These are phyloP conservation scores for Amphiprion clarkii DNA, from an alignment of 2,797 vertebrate genomes.

Conservation along the genomic window DNA sequence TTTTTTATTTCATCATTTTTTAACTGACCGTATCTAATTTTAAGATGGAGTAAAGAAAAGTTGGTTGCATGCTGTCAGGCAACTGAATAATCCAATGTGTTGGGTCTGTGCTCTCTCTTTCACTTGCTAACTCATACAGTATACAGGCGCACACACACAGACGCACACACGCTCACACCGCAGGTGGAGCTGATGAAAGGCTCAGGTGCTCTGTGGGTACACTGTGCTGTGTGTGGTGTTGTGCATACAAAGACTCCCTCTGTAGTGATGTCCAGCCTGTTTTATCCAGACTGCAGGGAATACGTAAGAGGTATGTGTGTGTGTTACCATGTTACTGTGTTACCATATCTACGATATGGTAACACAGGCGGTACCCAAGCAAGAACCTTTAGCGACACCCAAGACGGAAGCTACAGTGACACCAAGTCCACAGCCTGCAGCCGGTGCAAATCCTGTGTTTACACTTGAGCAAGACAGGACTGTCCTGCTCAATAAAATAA, in stretches of 20 bases:
- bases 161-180: conserved; percentile 16
- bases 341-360: too few species aligned
- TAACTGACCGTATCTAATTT: neutral
- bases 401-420: too few species aligned
- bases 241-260: conserved; percentile 46
- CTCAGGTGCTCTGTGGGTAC: conserved; percentile 58
- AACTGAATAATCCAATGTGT: neutral
- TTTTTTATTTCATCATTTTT: neutral
- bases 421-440: too few species aligned
- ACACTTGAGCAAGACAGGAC: too few species aligned
- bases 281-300: conserved; percentile 28
- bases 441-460: too few species aligned
- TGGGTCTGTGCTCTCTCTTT: conserved; percentile 24
- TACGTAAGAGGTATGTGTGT: neutral
- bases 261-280: conserved; percentile 28
- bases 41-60: neutral
- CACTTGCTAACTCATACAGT: neutral
- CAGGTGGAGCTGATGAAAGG: conserved; percentile 65
- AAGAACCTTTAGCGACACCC: too few species aligned
- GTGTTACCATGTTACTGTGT: too few species aligned
- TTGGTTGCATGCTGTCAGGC: neutral
- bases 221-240: conserved; percentile 28
- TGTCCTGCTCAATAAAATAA: too few species aligned
- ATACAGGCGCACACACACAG: neutral
- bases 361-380: too few species aligned